phyloP scores from a whole-genome alignment of 2,113 vertebrate genomes.

The Oncorhynchus keta region DNA sequence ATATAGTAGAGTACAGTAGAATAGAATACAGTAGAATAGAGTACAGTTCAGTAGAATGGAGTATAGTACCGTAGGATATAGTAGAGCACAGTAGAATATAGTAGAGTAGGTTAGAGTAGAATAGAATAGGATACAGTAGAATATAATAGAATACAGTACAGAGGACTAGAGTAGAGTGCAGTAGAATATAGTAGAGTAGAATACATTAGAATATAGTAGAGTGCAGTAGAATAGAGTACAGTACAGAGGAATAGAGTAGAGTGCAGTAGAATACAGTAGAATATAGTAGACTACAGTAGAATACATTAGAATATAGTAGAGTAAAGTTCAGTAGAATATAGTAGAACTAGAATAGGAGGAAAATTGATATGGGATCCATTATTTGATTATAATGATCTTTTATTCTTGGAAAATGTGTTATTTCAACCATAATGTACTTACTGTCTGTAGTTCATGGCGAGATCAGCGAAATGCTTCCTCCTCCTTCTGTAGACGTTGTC shows the following conservation, averaged over 20 bases:
- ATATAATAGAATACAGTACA: accelerated
- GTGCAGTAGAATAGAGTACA: too few relatives aligned
- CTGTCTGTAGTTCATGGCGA: slow-evolving; percentile 93
- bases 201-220: too few relatives aligned
- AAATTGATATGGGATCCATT: not conserved
- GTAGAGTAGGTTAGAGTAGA: accelerated
- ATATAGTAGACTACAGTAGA: too few relatives aligned
- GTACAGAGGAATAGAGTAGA: too few relatives aligned
- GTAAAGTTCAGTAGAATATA: not conserved
- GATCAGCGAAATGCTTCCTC: slow-evolving; percentile 94
- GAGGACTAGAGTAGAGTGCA: accelerated
- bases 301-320: too few relatives aligned
- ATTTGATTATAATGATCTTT: not conserved
- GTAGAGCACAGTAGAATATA: not conserved
- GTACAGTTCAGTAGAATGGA: too few relatives aligned
- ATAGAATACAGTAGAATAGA: too few relatives aligned
- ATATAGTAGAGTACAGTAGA: too few relatives aligned
- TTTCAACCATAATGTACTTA: slow-evolving; percentile 65
- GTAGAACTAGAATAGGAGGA: not conserved
- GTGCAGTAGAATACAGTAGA: too few relatives aligned
- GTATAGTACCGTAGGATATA: not conserved
- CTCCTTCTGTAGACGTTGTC: slow-evolving; percentile 96
- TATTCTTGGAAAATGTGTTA: not conserved
- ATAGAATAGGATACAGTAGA: accelerated
- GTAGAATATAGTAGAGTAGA: too few relatives aligned